These are phyloP conservation scores for Hyperoplus immaculatus DNA, from an alignment of 2,797 vertebrate species.

Conservation along the genomic window DNA sequence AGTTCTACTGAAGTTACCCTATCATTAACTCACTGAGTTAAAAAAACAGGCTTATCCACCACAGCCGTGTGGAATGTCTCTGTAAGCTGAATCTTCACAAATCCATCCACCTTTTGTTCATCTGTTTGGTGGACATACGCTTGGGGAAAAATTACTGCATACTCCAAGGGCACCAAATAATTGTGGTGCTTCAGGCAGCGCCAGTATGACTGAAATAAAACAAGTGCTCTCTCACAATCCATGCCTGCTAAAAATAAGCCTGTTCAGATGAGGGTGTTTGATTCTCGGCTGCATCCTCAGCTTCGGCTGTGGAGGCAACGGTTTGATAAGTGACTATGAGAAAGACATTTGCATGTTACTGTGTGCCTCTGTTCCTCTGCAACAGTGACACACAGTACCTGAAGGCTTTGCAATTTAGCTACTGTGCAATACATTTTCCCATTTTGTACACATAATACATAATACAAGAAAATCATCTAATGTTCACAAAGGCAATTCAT, in stretches of 20 bases:
- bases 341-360: slow-evolving; percentile 54
- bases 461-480: slow-evolving; percentile 5
- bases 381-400: slow-evolving; percentile 29
- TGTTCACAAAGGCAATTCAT: slow-evolving; percentile 14
- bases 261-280: slow-evolving; percentile 79
- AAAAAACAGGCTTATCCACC: slow-evolving; percentile 33
- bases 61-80: slow-evolving; percentile 45
- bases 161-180: slow-evolving; percentile 76
- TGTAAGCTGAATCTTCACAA: slow-evolving; percentile 57
- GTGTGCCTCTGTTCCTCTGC: slow-evolving; percentile 51
- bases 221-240: slow-evolving; percentile 83
- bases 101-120: slow-evolving; percentile 77
- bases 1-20: slow-evolving; percentile 1
- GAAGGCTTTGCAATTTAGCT: slow-evolving; percentile 43
- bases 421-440: slow-evolving; percentile 10
- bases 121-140: slow-evolving; percentile 74
- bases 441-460: slow-evolving; percentile 13
- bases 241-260: slow-evolving; percentile 84
- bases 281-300: slow-evolving; percentile 77
- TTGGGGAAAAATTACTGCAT: slow-evolving; percentile 74
- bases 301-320: slow-evolving; percentile 74
- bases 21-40: slow-evolving; percentile 27
- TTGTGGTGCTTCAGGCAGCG: slow-evolving; percentile 80
- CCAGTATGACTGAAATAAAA: slow-evolving; percentile 83
- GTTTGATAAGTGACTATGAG: slow-evolving; percentile 72